These are phyloP conservation scores for Corythaixoides concolor DNA, from an alignment of 2,113 vertebrate species.

Conservation along the genomic window DNA sequence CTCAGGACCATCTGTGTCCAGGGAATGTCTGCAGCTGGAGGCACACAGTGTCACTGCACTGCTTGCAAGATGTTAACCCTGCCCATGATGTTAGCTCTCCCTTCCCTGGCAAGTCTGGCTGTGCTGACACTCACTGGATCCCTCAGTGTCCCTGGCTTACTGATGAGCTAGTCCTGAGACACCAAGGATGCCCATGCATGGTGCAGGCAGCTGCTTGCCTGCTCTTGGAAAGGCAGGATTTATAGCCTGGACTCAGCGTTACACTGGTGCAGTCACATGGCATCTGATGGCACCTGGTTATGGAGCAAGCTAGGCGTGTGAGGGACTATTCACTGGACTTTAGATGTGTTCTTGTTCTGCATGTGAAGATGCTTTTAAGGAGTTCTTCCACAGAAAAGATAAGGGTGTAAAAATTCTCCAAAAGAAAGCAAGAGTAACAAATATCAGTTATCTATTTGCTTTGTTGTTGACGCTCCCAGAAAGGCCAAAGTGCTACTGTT, in stretches of 20 bases:
- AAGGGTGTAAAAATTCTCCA: neutral
- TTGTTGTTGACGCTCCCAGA: neutral
- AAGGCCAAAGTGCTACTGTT: neutral
- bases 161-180: neutral
- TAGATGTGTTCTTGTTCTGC: neutral
- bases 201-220: neutral
- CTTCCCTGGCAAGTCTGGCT: neutral
- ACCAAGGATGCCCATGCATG: neutral
- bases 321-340: neutral
- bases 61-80: neutral
- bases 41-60: neutral
- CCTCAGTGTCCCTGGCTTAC: neutral
- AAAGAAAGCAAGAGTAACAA: neutral
- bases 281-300: neutral
- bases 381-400: neutral
- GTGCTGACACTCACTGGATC: neutral
- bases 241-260: neutral
- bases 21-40: neutral
- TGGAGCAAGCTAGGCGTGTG: neutral
- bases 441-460: neutral
- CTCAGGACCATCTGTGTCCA: neutral
- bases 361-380: neutral
- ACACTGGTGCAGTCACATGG: neutral
- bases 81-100: neutral
- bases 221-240: neutral